Evolutionary conservation across 2,888 invertebrate genomes (phyloP).

Genomic region (Trilocha varians): DNA sequence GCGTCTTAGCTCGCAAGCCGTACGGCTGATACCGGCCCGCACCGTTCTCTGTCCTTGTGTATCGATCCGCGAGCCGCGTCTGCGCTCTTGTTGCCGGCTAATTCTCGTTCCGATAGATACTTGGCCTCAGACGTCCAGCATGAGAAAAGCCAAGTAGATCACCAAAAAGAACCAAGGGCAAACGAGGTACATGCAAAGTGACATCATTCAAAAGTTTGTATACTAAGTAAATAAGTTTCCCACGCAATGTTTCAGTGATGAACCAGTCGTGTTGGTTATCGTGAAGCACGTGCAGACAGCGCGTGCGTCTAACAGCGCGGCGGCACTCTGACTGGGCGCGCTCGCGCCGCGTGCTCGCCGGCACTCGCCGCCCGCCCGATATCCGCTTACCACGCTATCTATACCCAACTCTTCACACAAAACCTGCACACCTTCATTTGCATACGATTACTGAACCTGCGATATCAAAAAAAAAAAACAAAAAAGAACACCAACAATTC

Average conservation of each 20-base stretch:
- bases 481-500: background rate
- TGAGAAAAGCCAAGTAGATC: slow-evolving; percentile 77
- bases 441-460: slow-evolving; percentile 30
- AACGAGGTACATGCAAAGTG: slow-evolving; percentile 77
- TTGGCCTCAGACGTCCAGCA: slow-evolving; percentile 72
- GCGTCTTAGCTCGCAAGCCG: slow-evolving; percentile 42
- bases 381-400: slow-evolving; percentile 60
- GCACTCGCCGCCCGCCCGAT: slow-evolving; percentile 59
- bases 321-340: slow-evolving; percentile 73
- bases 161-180: slow-evolving; percentile 80
- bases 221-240: slow-evolving; percentile 24
- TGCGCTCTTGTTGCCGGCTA: slow-evolving; percentile 41
- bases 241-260: slow-evolving; percentile 49
- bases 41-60: slow-evolving; percentile 27
- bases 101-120: slow-evolving; percentile 20
- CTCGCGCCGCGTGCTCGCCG: slow-evolving; percentile 60
- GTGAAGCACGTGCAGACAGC: slow-evolving; percentile 48
- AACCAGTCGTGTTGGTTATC: slow-evolving; percentile 29
- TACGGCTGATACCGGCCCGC: slow-evolving; percentile 33
- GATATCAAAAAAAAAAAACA: slow-evolving; percentile 17
- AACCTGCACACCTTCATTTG: slow-evolving; percentile 59
- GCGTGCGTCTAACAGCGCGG: slow-evolving; percentile 70
- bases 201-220: slow-evolving; percentile 47
- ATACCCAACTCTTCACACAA: slow-evolving; percentile 37
- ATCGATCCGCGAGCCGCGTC: slow-evolving; percentile 58